Evolutionary conservation across 2,888 invertebrate species (phyloP), one percentile per base, ranked within the genome.

Genomic region (Phaedon cochleariae): DNA sequence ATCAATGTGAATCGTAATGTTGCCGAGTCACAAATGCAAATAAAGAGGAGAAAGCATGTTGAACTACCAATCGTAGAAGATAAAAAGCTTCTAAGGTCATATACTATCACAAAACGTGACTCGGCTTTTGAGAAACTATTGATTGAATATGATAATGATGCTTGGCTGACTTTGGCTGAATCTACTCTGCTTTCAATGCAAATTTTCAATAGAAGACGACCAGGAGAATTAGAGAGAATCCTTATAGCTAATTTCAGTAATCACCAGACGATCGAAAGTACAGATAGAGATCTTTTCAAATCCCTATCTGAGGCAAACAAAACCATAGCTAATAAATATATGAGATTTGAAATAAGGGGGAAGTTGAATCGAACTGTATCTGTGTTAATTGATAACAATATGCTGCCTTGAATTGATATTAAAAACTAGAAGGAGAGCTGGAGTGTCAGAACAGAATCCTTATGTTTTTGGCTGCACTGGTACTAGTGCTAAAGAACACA

Each of bases 221-320:
- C 59, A 21, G 59, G 51, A 3, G 63, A 63, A 63, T 41, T 58
- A 12, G 59, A 63, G 20, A 37, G 59, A 18, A 29, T 63, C 2
- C 9, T 31, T 10, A 63, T 59, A 18, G 26, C 58, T 2, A 58
- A 63, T 58, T 63, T 52, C 17, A 15, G 41, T 18, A 20, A 34
- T n/a, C 20, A 20, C 17, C 51, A 58, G 6, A 15, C 51, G 2
- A 53, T 63, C n/a, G 48, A 58, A 15, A 26, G 17, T 45, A 46
- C 2, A 6, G 20, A 61, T 10, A 21, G 31, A 7, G 57, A 57
- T 15, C 6, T 59, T 20, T 59, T 59, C 10, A 9, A 51, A 0
- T 49, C 59, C 3, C 17, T 51, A 21, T 15, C 20, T 29, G 21
- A 31, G 1, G 15, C 4, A 59, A 15, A 9, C 3, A 34, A 51